Evolutionary conservation across 2,113 vertebrate species (phyloP), one percentile per base, ranked within the genome.

Genomic region (Pelecanus crispus): DNA sequence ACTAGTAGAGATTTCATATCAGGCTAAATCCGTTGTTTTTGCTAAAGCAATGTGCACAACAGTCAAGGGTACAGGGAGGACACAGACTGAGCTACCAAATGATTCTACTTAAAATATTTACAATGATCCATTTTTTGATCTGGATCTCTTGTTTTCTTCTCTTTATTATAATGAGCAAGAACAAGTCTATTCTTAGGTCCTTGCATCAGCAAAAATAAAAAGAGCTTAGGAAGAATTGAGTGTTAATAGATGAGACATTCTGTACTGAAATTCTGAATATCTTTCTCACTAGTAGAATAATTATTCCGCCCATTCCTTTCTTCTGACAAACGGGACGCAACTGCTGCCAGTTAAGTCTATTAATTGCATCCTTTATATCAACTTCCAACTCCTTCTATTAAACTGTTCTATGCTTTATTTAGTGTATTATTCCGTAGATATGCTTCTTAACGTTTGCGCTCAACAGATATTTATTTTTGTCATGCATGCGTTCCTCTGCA

Each of bases 391-490:
- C 66, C 22, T 84, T 55, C 71, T 90, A 66, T 93, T 86, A 93
- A 94, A 75, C 71, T 50, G 62, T 86, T 75, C 55, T 55, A 74
- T 94, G 81, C 86, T 93, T 50, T 81, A n/a, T 75, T 93, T 97
- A 78, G 88, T 96, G 31, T 90, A 66, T 88, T 92, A 81, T 88
- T 89, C 87, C 92, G 52, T 84, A 70, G 91, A 59, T 94, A 71
- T 34, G 65, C 95, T 82, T 92, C 56, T 59, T 53, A 84, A 86
- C 36, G 16, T 89, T 93, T 4, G 3, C 16, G 26, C 88, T 85
- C 63, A 82, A 49, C 44, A 78, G 90, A 45, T 92, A 91, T 73
- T 96, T 97, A 75, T 97, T 96, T 94, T 92, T 93, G 81, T 83
- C 81, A 44, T 86, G 93, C 68, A 26, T 88, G 73, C 72, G 53